Evolutionary conservation across 1,140 invertebrate genomes (phyloP), one percentile per base, ranked within the genome.

Genomic region (Habropoda laboriosa): DNA sequence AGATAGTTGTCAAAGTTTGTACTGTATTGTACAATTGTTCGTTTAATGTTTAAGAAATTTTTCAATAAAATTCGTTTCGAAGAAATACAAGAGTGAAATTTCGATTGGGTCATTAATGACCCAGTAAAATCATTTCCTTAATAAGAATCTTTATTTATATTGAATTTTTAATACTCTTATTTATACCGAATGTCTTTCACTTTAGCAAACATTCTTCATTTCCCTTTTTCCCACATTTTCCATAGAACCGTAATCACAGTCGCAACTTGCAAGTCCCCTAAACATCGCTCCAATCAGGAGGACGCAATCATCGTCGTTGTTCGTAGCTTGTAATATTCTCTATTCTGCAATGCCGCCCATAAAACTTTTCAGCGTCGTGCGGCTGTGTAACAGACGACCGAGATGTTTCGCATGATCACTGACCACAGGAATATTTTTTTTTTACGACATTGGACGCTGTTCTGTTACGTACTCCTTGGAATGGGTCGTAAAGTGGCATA

Each of bases 351-450:
- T 21, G 18, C 27, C 0, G 38, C 3, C 27, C 27, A 58, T 72
- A 72, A 73, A 60, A 61, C 32, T 18, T 45, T 30, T 2, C 38
- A 4, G 5, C 5, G 6, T n/a, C n/a, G n/a, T 16, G 40, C 27
- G 27, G 40, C 30, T 4, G 30, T 21, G 57, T 63, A 58, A 73
- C 57, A n/a, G 45, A 66, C 35, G 13, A 18, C 16, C 18, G 18
- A 58, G 47, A 76, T 42, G 40, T 82, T 75, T 38, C 35, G 71
- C 63, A 72, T 72, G 61, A 83, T 83, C 55, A 77, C 61, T 58
- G 71, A 83, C 79, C 70, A 18, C 67, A 24, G n/a, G 84, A 72
- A 75, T 75, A 67, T 82, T 61, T 45, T 74, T 70, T 76, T 80
- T 68, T 82, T 79, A 67, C 66, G 71, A 76, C 75, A 85, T 82